A percentile compares a stretch with the other conserved stretches of the same genome.
Conservation (phyloP, 1,140 invertebrate genomes). For the Heliconius melpomene region DNA sequence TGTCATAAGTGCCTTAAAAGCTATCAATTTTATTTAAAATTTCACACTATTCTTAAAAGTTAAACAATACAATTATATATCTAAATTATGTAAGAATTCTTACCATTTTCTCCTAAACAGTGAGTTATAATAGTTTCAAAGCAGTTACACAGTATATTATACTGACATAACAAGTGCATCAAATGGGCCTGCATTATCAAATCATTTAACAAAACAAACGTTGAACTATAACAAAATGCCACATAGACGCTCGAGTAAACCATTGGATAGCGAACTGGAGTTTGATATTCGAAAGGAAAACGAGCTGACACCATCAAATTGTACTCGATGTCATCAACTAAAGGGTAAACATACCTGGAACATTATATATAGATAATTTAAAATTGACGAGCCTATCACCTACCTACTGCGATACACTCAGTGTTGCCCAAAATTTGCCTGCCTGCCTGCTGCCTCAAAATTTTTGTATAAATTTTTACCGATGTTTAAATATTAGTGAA, state of each 20-base stretch:
- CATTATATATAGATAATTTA: not conserved
- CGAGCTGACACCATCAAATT: conserved; percentile 61
- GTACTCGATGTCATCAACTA: conserved; percentile 66
- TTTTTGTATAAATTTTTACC: too few relatives aligned
- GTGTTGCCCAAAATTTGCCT: too few relatives aligned
- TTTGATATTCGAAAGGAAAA: conserved; percentile 56
- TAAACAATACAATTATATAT: too few relatives aligned
- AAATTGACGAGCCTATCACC: not conserved
- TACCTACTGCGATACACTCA: too few relatives aligned
- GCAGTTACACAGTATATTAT: conserved; percentile 58
- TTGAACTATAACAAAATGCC: conserved; percentile 56
- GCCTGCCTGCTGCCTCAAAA: too few relatives aligned
- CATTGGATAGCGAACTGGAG: conserved; percentile 44
- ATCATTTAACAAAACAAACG: conserved; percentile 65
- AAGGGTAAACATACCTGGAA: conserved; percentile 59
- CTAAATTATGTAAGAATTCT: not conserved
- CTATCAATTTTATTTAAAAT: too few relatives aligned
- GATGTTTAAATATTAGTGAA: too few relatives aligned
- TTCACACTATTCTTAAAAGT: too few relatives aligned
- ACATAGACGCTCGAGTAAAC: conserved; percentile 49
- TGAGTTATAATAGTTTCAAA: conserved; percentile 55
- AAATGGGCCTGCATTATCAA: conserved; percentile 64
- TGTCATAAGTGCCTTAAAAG: too few relatives aligned
- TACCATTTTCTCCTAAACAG: conserved; percentile 30
- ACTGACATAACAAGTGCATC: conserved; percentile 68